Evolutionary conservation across 2,113 vertebrate genomes (phyloP), one percentile per base, ranked within the genome.

Genomic region (Taxidea taxus): DNA sequence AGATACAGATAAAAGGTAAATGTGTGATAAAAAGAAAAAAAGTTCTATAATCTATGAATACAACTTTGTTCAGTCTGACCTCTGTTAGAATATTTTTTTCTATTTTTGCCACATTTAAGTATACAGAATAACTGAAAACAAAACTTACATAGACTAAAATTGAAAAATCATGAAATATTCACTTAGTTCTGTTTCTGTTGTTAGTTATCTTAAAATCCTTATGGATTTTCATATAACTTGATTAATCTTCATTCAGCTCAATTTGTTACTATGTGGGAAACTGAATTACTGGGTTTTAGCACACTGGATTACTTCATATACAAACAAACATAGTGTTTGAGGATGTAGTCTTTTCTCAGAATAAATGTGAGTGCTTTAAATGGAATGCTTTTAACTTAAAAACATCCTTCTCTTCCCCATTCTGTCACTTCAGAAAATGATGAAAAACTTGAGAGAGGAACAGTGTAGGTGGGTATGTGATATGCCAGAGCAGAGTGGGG

Each of bases 211-310:
- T 91, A 78, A 87, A 66, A 87, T 74, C 47, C 34, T 18, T 74
- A 60, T 39, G 5, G 1, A 29, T 49, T 21, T 6, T 31, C 25
- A 39, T 4, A 49, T 21, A 47, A 23, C 6, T 54, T 68, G 25
- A 83, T 47, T 60, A 97, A n/a, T 88, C 12, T 96, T 77, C 31
- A 70, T 29, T 81, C 12, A 70, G 81, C 4, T 60, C 39, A 74
- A 16, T 68, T 80, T 95, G 3, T 44, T 51, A 44, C 31, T 89
- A 12, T 62, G 21, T 60, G 16, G 29, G 72, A 78, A 93, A 87
- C 6, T 84, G 25, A 58, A 84, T 78, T 77, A 31, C 11, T 90
- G 15, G 3, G 21, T 90, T 93, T 84, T 31, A 64, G 18, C 3
- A 58, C 15, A 74, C 12, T 31, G 21, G 2, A 13, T 72, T 90